A percentile compares a stretch with the other conserved stretches of the same genome.
These are phyloP conservation scores for Catharus fuscescens DNA, from an alignment of 2,113 vertebrate species.

Conservation along the genomic window DNA sequence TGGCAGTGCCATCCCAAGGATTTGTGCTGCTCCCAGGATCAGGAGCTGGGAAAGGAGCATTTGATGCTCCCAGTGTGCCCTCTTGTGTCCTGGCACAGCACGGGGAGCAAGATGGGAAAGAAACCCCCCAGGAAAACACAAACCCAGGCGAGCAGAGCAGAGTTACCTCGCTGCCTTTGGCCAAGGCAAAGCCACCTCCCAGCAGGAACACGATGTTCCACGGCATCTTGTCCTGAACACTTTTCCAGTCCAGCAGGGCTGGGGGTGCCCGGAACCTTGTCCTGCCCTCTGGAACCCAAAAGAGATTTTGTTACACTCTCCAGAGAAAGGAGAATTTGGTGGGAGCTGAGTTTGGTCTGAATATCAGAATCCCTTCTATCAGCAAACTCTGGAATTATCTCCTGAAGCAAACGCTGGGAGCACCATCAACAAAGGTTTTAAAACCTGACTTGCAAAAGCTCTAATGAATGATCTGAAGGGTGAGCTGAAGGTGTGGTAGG, in stretches of 20 bases:
- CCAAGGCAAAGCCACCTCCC: constrained; percentile 92
- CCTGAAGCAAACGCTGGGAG: not conserved
- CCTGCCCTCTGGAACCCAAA: constrained; percentile 56
- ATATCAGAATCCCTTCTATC: not conserved
- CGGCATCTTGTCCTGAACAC: constrained; percentile 86
- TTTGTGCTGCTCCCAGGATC: not conserved
- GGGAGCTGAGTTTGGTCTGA: not conserved
- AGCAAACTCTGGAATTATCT: not conserved
- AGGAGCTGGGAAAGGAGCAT: rapidly evolving
- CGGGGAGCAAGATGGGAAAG: not conserved
- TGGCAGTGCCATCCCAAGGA: not conserved
- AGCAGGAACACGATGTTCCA: constrained; percentile 91
- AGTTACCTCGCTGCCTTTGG: constrained; percentile 90
- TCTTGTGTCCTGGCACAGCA: constrained; percentile 27
- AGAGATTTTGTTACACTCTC: not conserved
- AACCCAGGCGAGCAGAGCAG: not conserved
- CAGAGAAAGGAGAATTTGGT: not conserved
- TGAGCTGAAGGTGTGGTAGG: not conserved
- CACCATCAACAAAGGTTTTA: not conserved
- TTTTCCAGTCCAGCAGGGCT: constrained; percentile 84
- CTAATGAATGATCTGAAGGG: not conserved
- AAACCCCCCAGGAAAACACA: not conserved
- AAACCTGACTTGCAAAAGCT: not conserved
- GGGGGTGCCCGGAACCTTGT: constrained; percentile 63
- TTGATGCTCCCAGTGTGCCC: constrained; percentile 19